These are phyloP conservation scores for Amazona guildingii DNA, from an alignment of 2,113 vertebrate species.

Conservation along the genomic window DNA sequence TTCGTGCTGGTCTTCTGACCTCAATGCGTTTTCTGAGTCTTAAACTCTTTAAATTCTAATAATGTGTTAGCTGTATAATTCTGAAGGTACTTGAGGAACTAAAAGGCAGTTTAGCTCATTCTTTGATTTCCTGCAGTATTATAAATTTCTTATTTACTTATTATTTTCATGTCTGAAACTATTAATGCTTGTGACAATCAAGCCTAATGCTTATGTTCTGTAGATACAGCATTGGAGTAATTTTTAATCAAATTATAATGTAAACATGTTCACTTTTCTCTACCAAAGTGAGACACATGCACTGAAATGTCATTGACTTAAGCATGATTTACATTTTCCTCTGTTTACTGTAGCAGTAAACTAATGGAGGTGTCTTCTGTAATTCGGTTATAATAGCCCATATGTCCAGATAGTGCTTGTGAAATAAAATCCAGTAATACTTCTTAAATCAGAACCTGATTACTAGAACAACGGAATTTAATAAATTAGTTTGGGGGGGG, in stretches of 20 bases:
- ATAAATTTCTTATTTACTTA: background rate
- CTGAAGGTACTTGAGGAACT: background rate
- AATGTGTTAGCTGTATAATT: background rate
- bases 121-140: background rate
- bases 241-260: background rate
- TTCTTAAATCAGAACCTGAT: background rate
- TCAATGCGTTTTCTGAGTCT: background rate
- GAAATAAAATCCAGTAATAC: background rate
- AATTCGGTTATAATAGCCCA: accelerated
- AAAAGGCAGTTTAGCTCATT: background rate
- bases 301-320: background rate
- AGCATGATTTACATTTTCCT: background rate
- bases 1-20: background rate
- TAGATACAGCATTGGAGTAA: background rate
- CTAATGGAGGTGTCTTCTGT: background rate
- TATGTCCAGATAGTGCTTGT: background rate
- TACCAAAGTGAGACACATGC: background rate
- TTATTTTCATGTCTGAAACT: background rate
- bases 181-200: background rate
- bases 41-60: background rate
- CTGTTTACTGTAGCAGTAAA: background rate
- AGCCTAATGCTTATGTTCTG: background rate
- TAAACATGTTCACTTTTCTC: background rate
- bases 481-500: too few relatives aligned
- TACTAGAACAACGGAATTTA: background rate